Evolutionary conservation across 2,113 vertebrate species (phyloP).

Genomic region (Myrmecophaga tridactyla): DNA sequence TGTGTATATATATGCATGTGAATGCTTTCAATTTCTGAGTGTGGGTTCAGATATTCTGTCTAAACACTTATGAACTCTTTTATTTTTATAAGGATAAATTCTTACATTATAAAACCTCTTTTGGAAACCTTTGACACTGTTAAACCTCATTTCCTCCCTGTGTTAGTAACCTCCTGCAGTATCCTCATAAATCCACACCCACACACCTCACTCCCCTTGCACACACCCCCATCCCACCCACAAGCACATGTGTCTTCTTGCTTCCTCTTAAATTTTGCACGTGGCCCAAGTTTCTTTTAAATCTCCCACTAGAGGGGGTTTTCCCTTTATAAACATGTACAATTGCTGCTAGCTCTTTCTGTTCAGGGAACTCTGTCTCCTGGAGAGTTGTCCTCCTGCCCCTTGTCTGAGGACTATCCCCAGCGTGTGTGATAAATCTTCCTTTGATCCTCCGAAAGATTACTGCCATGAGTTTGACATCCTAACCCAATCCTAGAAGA

Average conservation of each 20-base stretch:
- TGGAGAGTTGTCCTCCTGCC: neutral
- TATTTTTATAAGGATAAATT: too few relatives aligned
- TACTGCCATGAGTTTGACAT: neutral
- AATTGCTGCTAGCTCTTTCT: neutral
- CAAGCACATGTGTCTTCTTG: neutral
- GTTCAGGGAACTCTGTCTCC: neutral
- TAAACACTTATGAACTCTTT: too few relatives aligned
- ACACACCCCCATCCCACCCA: neutral
- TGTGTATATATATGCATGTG: too few relatives aligned
- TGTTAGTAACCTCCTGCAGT: too few relatives aligned
- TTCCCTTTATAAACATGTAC: neutral
- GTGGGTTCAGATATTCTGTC: too few relatives aligned
- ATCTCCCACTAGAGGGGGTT: neutral
- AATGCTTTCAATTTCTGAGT: too few relatives aligned
- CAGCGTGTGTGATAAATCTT: neutral
- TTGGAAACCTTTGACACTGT: too few relatives aligned
- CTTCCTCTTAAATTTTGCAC: neutral
- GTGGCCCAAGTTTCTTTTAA: neutral
- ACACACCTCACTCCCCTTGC: too few relatives aligned
- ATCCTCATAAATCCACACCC: too few relatives aligned
- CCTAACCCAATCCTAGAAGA: neutral
- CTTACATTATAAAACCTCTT: too few relatives aligned
- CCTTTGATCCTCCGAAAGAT: neutral
- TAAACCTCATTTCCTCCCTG: too few relatives aligned
- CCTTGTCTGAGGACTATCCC: neutral